Conservation (phyloP, 2,797 vertebrate species). For the Florisuga fusca region DNA sequence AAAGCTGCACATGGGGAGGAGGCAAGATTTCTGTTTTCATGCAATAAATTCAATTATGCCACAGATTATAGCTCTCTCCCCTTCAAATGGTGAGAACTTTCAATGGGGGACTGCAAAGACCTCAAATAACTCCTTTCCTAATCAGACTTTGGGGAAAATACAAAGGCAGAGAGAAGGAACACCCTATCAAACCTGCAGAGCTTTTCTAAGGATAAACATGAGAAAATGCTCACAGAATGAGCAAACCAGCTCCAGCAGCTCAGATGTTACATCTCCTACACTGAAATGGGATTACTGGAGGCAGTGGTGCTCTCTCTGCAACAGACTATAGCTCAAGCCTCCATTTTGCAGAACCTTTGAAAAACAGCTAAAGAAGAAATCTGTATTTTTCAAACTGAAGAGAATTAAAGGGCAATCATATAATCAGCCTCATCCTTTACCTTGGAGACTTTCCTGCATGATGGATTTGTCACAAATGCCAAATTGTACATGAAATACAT, state of each 20-base stretch:
- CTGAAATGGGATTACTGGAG: rapidly evolving
- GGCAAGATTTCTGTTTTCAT: background rate
- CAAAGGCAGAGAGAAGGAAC: background rate
- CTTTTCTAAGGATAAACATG: background rate
- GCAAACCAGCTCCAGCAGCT: background rate
- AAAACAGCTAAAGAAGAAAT: background rate
- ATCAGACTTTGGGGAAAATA: background rate
- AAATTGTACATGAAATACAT: background rate
- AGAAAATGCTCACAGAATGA: background rate
- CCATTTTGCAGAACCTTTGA: rapidly evolving
- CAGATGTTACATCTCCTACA: background rate
- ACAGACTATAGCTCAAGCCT: background rate
- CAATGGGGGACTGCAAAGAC: background rate
- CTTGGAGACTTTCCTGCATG: background rate
- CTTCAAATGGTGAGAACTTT: background rate
- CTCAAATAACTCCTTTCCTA: background rate
- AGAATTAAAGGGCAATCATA: background rate
- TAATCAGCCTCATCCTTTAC: background rate
- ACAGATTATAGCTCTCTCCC: rapidly evolving
- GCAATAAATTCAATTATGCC: background rate
- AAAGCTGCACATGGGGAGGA: background rate
- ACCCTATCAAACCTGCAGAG: background rate
- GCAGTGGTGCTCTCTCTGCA: background rate
- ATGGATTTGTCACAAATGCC: background rate
- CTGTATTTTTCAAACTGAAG: background rate